These are phyloP conservation scores for Coracopsis vasa DNA, from an alignment of 2,113 vertebrate genomes.

Conservation along the genomic window DNA sequence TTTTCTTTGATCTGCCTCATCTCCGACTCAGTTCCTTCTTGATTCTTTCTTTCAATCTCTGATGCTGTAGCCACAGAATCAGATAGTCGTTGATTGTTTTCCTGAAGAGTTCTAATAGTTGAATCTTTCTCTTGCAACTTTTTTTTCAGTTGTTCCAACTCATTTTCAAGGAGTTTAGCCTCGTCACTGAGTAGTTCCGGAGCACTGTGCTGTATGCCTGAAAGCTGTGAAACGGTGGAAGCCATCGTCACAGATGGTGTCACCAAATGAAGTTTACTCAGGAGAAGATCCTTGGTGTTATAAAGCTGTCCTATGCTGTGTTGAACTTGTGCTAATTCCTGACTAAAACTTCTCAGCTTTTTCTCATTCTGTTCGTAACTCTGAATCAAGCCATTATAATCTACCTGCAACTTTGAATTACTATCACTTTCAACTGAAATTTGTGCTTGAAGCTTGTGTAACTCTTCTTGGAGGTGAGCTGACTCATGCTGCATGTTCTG, in stretches of 20 bases:
- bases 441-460: conserved; percentile 87
- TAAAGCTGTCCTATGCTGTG: conserved; percentile 90
- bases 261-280: conserved; percentile 87
- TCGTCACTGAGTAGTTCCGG: conserved; percentile 29
- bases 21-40: conserved; percentile 76
- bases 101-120: conserved; percentile 86
- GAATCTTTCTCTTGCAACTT: conserved; percentile 82
- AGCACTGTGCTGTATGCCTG: not conserved
- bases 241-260: conserved; percentile 50
- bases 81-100: conserved; percentile 89
- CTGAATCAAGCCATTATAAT: conserved; percentile 90
- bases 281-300: conserved; percentile 86
- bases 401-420: conserved; percentile 86
- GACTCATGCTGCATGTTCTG: conserved; percentile 99
- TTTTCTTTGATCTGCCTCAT: conserved; percentile 80
- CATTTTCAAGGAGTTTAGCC: conserved; percentile 63
- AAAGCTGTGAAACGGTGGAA: not conserved
- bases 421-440: conserved; percentile 87
- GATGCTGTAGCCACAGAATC: conserved; percentile 81
- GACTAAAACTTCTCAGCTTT: conserved; percentile 83
- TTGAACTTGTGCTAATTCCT: conserved; percentile 90
- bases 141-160: conserved; percentile 74
- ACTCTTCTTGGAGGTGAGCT: conserved; percentile 91
- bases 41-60: conserved; percentile 79
- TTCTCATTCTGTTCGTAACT: conserved; percentile 92